Conservation (phyloP, 2,888 invertebrate species). For the Apamea anceps region DNA sequence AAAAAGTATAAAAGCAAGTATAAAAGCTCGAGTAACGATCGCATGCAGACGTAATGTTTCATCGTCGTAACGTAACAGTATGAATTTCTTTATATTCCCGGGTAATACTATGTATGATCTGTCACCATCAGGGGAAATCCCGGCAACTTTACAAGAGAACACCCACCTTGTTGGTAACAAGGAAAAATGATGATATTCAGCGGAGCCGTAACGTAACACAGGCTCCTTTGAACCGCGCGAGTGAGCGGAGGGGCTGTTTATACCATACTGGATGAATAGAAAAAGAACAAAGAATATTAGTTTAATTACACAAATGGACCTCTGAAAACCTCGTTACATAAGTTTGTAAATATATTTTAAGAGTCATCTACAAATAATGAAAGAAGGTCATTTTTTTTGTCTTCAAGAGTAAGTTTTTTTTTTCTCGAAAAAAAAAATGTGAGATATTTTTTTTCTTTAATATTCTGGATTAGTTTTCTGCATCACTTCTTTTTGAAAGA, state of each 20-base stretch:
- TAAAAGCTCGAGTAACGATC: conserved; percentile 54
- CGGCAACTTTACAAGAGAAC: conserved; percentile 73
- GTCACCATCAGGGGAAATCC: conserved; percentile 81
- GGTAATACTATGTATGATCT: conserved; percentile 75
- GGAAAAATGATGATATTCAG: conserved; percentile 78
- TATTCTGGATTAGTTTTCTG: not conserved
- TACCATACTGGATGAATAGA: conserved; percentile 31
- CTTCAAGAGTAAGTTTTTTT: not conserved
- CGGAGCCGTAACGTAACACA: conserved; percentile 70
- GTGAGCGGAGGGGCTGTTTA: conserved; percentile 65
- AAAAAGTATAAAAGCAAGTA: conserved; percentile 54
- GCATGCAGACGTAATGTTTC: conserved; percentile 55
- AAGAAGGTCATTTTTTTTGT: not conserved
- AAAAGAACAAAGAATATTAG: not conserved
- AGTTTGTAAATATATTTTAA: not conserved
- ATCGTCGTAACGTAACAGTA: conserved; percentile 42
- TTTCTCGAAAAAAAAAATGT: no score
- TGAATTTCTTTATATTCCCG: conserved; percentile 66
- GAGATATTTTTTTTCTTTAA: no score
- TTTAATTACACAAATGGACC: no score
- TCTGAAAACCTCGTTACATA: not conserved
- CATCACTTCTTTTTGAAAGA: not conserved
- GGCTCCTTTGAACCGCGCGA: conserved; percentile 72
- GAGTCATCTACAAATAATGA: not conserved
- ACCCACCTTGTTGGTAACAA: conserved; percentile 76